Percentiles rank a stretch among this genome's conserved stretches.
These are phyloP conservation scores for Parnassius orleans DNA, from an alignment of 2,888 invertebrate genomes.

Conservation along the genomic window DNA sequence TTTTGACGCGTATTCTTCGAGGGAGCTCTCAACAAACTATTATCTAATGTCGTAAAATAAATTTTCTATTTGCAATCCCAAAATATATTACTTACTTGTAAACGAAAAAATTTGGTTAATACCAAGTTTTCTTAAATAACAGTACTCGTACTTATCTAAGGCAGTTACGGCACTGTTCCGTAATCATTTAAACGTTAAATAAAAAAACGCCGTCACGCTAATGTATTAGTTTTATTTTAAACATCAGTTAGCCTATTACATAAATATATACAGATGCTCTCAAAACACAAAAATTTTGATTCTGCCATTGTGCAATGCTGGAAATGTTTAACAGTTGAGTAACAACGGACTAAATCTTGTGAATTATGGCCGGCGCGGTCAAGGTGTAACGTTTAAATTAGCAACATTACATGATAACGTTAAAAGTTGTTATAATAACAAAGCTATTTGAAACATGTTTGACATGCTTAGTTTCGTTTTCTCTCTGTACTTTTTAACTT, in stretches of 20 bases:
- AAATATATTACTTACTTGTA: too few species aligned
- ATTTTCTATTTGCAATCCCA: background rate
- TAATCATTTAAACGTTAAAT: background rate
- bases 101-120: too few species aligned
- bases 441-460: too few species aligned
- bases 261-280: conserved; percentile 12
- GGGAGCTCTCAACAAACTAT: conserved; percentile 4
- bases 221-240: too few species aligned
- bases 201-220: background rate
- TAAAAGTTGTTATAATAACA: too few species aligned
- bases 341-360: conserved; percentile 10
- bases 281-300: conserved; percentile 19
- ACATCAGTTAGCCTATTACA: conserved; percentile 17
- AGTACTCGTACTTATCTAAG: too few species aligned
- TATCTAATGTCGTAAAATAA: too few species aligned
- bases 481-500: too few species aligned
- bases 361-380: conserved; percentile 6
- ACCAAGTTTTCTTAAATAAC: too few species aligned
- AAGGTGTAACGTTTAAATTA: conserved; percentile 2
- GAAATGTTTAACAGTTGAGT: conserved; percentile 18
- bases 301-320: conserved; percentile 13
- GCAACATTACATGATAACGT: too few species aligned
- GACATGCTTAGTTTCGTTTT: too few species aligned
- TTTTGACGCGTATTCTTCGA: conserved; percentile 6
- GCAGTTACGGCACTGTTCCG: background rate